Evolutionary conservation across 2,113 vertebrate genomes (phyloP).

Genomic region (Eira barbara): DNA sequence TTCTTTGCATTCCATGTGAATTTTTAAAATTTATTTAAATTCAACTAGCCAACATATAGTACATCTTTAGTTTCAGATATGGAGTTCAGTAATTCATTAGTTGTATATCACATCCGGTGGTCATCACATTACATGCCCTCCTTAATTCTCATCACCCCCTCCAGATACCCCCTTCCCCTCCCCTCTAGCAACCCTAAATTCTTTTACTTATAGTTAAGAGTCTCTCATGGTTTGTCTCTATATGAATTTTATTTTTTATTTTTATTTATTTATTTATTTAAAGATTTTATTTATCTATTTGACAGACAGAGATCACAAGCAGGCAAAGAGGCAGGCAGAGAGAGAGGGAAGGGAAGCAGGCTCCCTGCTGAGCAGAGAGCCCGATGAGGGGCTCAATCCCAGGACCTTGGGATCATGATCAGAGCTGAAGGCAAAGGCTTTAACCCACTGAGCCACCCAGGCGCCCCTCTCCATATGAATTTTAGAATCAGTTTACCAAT

Average conservation of each 20-base stretch:
- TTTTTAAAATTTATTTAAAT: background rate
- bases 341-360: no score
- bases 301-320: no score
- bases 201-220: background rate
- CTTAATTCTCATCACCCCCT: background rate
- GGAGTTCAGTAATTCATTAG: background rate
- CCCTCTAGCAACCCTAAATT: background rate
- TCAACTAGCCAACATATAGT: background rate
- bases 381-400: no score
- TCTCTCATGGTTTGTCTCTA: background rate
- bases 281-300: no score
- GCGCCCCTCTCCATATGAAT: background rate
- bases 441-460: no score
- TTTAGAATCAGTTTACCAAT: background rate
- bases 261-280: no score
- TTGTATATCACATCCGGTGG: background rate
- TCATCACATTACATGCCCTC: background rate
- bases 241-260: background rate
- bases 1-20: background rate
- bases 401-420: no score
- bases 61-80: background rate
- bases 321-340: no score
- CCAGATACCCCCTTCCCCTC: background rate
- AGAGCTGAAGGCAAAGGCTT: no score
- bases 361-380: no score